phyloP scores from a whole-genome alignment of 2,888 invertebrate species.

The Ligdia adustata region DNA sequence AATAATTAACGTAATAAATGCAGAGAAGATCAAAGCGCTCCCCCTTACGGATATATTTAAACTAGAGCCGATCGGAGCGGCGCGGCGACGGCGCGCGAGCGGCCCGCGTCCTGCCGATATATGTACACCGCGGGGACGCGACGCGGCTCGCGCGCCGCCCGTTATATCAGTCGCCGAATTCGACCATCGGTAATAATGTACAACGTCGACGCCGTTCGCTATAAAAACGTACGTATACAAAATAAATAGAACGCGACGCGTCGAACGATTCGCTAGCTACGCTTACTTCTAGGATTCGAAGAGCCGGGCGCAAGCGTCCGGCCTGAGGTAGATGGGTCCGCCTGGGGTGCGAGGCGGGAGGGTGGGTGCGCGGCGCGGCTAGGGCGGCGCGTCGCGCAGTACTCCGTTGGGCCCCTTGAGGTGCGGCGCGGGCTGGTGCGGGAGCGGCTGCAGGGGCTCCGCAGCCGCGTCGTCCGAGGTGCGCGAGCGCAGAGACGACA shows the following conservation, averaged over 20 bases:
- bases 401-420: slow-evolving; percentile 59
- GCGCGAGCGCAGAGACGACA: slow-evolving; percentile 73
- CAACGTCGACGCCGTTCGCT: slow-evolving; percentile 35
- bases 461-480: slow-evolving; percentile 68
- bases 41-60: slow-evolving; percentile 47
- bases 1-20: slow-evolving; percentile 58
- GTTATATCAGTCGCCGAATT: slow-evolving; percentile 37
- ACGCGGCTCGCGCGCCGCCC: slow-evolving; percentile 21
- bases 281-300: slow-evolving; percentile 77
- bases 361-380: slow-evolving; percentile 20
- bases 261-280: slow-evolving; percentile 68
- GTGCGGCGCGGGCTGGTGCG: slow-evolving; percentile 18
- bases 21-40: slow-evolving; percentile 54
- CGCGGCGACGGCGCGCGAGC: slow-evolving; percentile 5
- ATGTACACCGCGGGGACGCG: slow-evolving; percentile 27
- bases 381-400: slow-evolving; percentile 44
- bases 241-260: slow-evolving; percentile 61
- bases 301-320: slow-evolving; percentile 57
- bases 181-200: slow-evolving; percentile 37
- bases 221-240: slow-evolving; percentile 41
- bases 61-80: slow-evolving; percentile 41
- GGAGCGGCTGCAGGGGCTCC: slow-evolving; percentile 52
- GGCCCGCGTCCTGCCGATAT: slow-evolving; percentile 28
- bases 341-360: slow-evolving; percentile 9
- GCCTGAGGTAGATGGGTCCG: slow-evolving; percentile 63